phyloP scores from a whole-genome alignment of 1,140 invertebrate genomes.

The Sycophila sp. region DNA sequence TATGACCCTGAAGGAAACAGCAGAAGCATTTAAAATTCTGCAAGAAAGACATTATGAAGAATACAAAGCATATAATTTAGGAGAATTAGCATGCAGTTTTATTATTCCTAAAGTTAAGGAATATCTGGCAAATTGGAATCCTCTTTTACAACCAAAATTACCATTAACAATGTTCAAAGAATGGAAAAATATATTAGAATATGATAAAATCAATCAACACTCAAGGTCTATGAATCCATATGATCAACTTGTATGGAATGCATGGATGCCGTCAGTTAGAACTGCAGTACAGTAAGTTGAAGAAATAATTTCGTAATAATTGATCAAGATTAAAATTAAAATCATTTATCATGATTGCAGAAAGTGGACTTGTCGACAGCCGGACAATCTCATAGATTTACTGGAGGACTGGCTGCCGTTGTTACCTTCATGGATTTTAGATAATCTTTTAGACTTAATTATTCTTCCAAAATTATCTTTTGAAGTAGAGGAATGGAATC shows the following conservation, averaged over 20 bases:
- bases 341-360: slow-evolving; percentile 49
- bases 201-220: slow-evolving; percentile 59
- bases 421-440: slow-evolving; percentile 84
- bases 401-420: slow-evolving; percentile 84
- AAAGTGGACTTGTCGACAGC: slow-evolving; percentile 79
- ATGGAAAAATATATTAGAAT: slow-evolving; percentile 77
- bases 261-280: slow-evolving; percentile 86
- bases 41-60: slow-evolving; percentile 74
- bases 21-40: slow-evolving; percentile 78
- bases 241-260: slow-evolving; percentile 86
- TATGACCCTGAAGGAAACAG: slow-evolving; percentile 78
- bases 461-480: slow-evolving; percentile 81
- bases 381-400: slow-evolving; percentile 80
- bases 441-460: slow-evolving; percentile 84
- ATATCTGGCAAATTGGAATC: slow-evolving; percentile 78
- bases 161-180: slow-evolving; percentile 75
- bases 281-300: slow-evolving; percentile 72
- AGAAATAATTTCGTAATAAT: background rate
- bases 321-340: background rate
- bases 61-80: slow-evolving; percentile 74
- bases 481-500: slow-evolving; percentile 94
- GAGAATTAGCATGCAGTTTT: slow-evolving; percentile 73
- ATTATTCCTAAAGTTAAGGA: slow-evolving; percentile 76
- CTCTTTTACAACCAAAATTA: slow-evolving; percentile 72
- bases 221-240: slow-evolving; percentile 77